Evolutionary conservation across 2,797 vertebrate species (phyloP), one percentile per base, ranked within the genome.

Genomic region (Atherinosoma microstoma): DNA sequence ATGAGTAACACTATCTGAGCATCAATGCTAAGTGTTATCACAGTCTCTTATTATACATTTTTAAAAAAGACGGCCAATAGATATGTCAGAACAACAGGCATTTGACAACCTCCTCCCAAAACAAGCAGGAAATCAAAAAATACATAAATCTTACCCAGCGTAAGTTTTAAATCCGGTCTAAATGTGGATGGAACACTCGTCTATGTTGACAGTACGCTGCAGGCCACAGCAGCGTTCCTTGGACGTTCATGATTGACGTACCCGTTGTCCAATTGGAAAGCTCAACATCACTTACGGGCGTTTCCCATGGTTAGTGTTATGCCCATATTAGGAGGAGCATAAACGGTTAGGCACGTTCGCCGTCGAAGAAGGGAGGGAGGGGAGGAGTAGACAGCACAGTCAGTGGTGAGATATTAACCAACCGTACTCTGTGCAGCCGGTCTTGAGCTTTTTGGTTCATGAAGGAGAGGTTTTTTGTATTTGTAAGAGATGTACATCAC

Each of bases 71-170:
- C 1, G 58, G 3, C 51, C 12, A 16, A 24, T 2, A 13, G 3
- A 27, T 24, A 5, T 24, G 67, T 74, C 20, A n/a, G 1, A 62
- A 38, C 15, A 3, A 40, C 18, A 58, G 4, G 3, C 27, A 47
- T 63, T 58, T 61, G 6, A 2, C 6, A 38, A 29, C 11, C 15
- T 57, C n/a, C 8, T n/a, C 11, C 10, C 3, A n/a, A 62, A 66
- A 64, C 4, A 6, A 63, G 9, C 3, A 35, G 0, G 32, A 76
- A 47, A 30, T 10, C 32, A 15, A 34, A 13, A 80, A 80, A 34
- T 18, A 15, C 35, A 22, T 22, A 22, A 27, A 0, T 38, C 89
- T 91, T 92, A 93, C 92, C 93, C 63, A 59, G 35, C 22, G 40
- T 71, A 58, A 49, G 62, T 58, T 80, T 73, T 10, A 71, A 87